phyloP scores from a whole-genome alignment of 1,140 invertebrate genomes.

The Zaprionus vittiger region DNA sequence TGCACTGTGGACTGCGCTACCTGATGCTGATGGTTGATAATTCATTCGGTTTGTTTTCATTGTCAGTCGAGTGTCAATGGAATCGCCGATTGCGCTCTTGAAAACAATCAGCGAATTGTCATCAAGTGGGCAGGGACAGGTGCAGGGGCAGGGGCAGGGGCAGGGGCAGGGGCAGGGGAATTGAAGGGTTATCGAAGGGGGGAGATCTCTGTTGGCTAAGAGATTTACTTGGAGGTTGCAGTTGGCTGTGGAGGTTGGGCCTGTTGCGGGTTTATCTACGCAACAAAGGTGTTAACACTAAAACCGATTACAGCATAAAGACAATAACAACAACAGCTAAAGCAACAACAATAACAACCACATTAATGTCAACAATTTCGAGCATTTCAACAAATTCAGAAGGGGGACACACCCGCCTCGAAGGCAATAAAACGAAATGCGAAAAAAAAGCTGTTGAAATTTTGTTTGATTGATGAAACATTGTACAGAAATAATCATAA shows the following conservation, averaged over 20 bases:
- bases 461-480: conserved; percentile 74
- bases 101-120: conserved; percentile 47
- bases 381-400: conserved; percentile 16
- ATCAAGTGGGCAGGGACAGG: neutral
- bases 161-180: neutral
- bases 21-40: conserved; percentile 30
- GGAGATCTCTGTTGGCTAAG: neutral
- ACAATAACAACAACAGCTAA: conserved; percentile 19
- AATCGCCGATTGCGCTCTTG: conserved; percentile 45
- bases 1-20: conserved; percentile 3
- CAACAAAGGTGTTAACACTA: conserved; percentile 52
- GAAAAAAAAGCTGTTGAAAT: conserved; percentile 61
- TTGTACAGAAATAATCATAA: conserved; percentile 73
- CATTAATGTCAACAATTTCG: neutral
- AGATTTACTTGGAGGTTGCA: conserved; percentile 36
- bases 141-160: neutral
- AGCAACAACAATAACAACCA: conserved; percentile 11
- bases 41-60: conserved; percentile 31
- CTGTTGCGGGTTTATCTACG: conserved; percentile 29
- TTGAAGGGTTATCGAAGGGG: neutral
- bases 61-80: conserved; percentile 45
- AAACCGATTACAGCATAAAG: conserved; percentile 53
- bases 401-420: conserved; percentile 34
- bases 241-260: conserved; percentile 32
- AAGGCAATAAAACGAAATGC: conserved; percentile 16